These are phyloP conservation scores for Cyclargus thomasi DNA, from an alignment of 1,140 invertebrate species.

Conservation along the genomic window DNA sequence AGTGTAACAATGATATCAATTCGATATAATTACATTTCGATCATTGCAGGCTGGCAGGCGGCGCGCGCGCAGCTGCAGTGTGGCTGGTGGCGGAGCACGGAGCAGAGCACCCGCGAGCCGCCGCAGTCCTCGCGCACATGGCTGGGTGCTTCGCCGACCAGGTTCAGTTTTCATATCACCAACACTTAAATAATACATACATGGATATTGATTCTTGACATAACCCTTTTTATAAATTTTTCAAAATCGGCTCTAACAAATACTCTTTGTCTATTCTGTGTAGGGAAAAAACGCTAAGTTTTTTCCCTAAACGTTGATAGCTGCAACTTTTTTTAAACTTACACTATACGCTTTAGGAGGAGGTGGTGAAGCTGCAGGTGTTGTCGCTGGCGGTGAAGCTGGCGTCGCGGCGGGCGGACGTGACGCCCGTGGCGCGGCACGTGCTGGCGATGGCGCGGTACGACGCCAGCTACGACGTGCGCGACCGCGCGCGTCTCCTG, in stretches of 20 bases:
- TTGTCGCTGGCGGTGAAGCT: slow-evolving; percentile 97
- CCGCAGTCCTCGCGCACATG: slow-evolving; percentile 57
- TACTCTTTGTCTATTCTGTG: too few species aligned
- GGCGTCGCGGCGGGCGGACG: slow-evolving; percentile 93
- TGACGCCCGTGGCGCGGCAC: slow-evolving; percentile 92
- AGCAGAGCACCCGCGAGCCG: slow-evolving; percentile 47
- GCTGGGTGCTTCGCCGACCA: slow-evolving; percentile 48
- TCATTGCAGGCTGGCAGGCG: slow-evolving; percentile 38
- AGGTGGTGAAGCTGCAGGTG: slow-evolving; percentile 97
- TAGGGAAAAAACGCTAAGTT: too few species aligned
- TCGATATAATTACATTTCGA: too few species aligned
- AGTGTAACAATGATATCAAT: too few species aligned
- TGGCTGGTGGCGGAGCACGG: slow-evolving; percentile 66
- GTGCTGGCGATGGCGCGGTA: slow-evolving; percentile 97
- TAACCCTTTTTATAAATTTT: too few species aligned
- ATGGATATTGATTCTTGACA: too few species aligned
- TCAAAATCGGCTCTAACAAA: too few species aligned
- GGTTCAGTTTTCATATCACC: too few species aligned
- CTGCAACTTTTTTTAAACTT: too few species aligned
- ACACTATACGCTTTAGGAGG: slow-evolving; percentile 78
- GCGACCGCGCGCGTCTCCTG: slow-evolving; percentile 93
- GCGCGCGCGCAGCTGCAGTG: slow-evolving; percentile 54
- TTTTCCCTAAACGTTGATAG: too few species aligned
- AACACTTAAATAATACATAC: neutral
- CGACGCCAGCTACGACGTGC: slow-evolving; percentile 98